Evolutionary conservation across 2,797 vertebrate species (phyloP).

Genomic region (Hippocampus kuda): DNA sequence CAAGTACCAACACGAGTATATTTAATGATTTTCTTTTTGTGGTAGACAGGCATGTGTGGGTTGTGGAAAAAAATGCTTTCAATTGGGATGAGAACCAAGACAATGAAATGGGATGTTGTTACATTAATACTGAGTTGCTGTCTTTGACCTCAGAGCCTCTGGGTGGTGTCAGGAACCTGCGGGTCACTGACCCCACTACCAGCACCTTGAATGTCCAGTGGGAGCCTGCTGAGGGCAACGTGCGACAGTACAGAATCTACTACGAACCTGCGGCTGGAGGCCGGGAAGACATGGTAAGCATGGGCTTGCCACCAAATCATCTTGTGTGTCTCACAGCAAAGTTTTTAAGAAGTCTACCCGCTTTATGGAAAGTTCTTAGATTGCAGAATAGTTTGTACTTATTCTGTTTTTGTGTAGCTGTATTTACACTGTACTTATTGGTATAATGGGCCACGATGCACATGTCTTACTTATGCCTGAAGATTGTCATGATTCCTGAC

Average conservation of each 20-base stretch:
- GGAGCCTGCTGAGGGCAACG: slow-evolving; percentile 89
- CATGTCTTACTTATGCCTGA: neutral
- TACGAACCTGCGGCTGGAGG: slow-evolving; percentile 78
- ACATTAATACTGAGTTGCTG: neutral
- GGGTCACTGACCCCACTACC: slow-evolving; percentile 86
- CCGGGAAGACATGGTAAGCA: slow-evolving; percentile 78
- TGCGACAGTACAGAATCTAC: slow-evolving; percentile 85
- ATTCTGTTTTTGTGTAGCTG: too few relatives aligned
- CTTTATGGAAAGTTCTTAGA: neutral
- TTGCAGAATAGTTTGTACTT: neutral
- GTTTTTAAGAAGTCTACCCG: neutral
- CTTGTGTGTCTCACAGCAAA: neutral
- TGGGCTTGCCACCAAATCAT: neutral
- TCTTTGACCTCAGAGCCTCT: slow-evolving; percentile 72
- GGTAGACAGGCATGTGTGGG: neutral
- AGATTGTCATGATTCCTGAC: neutral
- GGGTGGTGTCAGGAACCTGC: slow-evolving; percentile 82
- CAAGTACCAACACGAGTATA: neutral
- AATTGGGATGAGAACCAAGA: neutral
- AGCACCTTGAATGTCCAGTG: slow-evolving; percentile 84
- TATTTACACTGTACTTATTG: neutral
- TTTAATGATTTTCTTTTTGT: neutral
- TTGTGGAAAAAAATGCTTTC: neutral
- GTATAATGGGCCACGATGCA: too few relatives aligned
- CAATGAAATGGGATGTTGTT: neutral